Percentiles rank a stretch among this genome's conserved stretches.
Conservation (phyloP, 1,140 invertebrate genomes). For the Homarus americanus region DNA sequence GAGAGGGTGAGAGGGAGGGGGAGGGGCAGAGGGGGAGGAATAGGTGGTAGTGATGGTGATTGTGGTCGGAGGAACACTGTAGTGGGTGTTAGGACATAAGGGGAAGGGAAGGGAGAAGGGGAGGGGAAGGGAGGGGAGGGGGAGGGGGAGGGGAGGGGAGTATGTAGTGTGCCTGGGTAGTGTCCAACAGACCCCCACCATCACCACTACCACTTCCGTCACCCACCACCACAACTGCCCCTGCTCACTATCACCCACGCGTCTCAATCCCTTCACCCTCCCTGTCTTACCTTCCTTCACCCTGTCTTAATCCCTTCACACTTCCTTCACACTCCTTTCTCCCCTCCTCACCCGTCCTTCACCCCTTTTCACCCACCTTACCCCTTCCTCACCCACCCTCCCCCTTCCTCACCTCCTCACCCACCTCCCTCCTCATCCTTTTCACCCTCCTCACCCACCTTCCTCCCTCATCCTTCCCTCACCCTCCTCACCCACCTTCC, state of each 20-base stretch:
- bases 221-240: not conserved
- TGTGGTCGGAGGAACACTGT: not conserved
- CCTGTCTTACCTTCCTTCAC: not conserved
- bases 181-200: constrained; percentile 4
- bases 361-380: not conserved
- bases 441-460: not conserved
- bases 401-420: not conserved
- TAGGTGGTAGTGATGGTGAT: not conserved
- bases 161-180: constrained; percentile 2
- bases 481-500: not conserved
- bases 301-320: not conserved
- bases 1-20: not conserved
- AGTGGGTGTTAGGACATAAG: not conserved
- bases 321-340: not conserved
- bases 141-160: not conserved
- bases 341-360: not conserved
- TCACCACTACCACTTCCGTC: constrained; percentile 12
- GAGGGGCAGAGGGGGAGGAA: too few relatives aligned
- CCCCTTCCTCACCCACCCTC: constrained; percentile 13
- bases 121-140: not conserved
- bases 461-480: not conserved
- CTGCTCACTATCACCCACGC: too few relatives aligned
- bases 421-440: not conserved
- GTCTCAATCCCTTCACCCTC: not conserved
- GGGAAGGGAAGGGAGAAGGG: not conserved